Evolutionary conservation across 1,140 invertebrate species (phyloP).

Genomic region (Pseudomyrmex cubaensis): DNA sequence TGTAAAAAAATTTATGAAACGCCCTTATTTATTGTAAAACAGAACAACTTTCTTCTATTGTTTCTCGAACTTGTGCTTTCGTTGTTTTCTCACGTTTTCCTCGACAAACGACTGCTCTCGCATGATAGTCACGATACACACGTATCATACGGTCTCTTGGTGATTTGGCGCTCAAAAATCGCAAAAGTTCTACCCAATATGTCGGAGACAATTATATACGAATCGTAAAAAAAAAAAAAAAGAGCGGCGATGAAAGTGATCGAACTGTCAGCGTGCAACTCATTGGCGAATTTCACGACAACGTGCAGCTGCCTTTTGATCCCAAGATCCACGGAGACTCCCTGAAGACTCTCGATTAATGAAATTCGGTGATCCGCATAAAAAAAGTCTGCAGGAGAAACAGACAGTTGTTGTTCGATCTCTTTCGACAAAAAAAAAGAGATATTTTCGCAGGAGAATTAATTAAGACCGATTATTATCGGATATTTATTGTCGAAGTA

Average conservation of each 20-base stretch:
- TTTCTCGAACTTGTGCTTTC: not conserved
- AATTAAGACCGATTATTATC: not conserved
- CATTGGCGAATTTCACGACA: not conserved
- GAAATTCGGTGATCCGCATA: constrained; percentile 86
- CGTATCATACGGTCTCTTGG: no score
- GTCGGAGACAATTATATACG: constrained; percentile 25
- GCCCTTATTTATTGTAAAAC: no score
- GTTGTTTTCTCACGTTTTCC: not conserved
- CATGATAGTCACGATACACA: not conserved
- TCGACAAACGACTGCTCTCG: not conserved
- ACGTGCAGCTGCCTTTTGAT: constrained; percentile 83
- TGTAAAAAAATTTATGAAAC: no score
- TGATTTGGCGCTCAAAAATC: not conserved
- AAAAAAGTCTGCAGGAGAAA: constrained; percentile 14
- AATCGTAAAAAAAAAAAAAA: constrained; percentile 4
- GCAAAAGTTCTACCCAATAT: constrained; percentile 23
- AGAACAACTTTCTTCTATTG: not conserved
- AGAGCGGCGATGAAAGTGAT: not conserved
- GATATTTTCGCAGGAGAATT: constrained; percentile 1
- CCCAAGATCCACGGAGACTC: constrained; percentile 87
- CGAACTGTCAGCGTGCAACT: not conserved
- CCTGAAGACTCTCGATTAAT: constrained; percentile 88
- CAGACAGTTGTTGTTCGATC: not conserved
- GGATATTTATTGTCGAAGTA: not conserved
- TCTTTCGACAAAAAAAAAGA: constrained; percentile 1